A percentile compares a stretch with the other conserved stretches of the same genome.
Evolutionary conservation across 2,113 vertebrate genomes (phyloP).

Genomic region (Sorex fumeus): DNA sequence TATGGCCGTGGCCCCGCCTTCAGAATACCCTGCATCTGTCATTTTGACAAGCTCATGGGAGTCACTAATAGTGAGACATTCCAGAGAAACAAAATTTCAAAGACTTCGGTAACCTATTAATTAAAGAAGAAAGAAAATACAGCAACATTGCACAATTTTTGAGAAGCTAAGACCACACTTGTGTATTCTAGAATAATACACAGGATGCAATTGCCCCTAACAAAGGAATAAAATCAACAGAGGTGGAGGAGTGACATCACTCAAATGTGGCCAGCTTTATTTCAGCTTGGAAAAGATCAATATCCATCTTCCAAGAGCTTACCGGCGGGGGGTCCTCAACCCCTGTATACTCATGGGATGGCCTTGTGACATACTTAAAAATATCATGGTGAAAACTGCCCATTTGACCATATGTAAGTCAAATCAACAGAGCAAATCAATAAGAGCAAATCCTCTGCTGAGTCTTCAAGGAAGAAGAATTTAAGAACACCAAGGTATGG

Average conservation of each 20-base stretch:
- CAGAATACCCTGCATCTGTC: slow-evolving; percentile 30
- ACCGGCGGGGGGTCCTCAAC: neutral
- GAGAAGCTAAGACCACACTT: neutral
- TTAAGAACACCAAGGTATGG: slow-evolving; percentile 29
- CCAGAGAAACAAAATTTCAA: slow-evolving; percentile 30
- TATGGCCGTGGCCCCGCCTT: neutral
- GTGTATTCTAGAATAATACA: neutral
- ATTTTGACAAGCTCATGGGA: slow-evolving; percentile 49
- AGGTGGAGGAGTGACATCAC: neutral
- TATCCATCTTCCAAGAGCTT: neutral
- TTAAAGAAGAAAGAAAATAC: slow-evolving; percentile 50
- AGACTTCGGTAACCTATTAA: slow-evolving; percentile 25
- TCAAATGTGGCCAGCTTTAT: neutral
- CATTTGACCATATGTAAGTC: neutral
- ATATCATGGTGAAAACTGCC: neutral
- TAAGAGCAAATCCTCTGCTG: neutral
- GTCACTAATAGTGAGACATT: slow-evolving; percentile 10
- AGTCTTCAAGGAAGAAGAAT: neutral
- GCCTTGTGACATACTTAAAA: neutral
- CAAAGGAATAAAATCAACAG: neutral
- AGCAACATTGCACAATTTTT: neutral
- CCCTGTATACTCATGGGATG: neutral
- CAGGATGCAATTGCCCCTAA: neutral
- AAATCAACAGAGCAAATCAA: too few relatives aligned
- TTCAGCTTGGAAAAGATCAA: neutral